phyloP scores from a whole-genome alignment of 2,113 vertebrate genomes.

The Pseudorhombus dupliciocellatus region DNA sequence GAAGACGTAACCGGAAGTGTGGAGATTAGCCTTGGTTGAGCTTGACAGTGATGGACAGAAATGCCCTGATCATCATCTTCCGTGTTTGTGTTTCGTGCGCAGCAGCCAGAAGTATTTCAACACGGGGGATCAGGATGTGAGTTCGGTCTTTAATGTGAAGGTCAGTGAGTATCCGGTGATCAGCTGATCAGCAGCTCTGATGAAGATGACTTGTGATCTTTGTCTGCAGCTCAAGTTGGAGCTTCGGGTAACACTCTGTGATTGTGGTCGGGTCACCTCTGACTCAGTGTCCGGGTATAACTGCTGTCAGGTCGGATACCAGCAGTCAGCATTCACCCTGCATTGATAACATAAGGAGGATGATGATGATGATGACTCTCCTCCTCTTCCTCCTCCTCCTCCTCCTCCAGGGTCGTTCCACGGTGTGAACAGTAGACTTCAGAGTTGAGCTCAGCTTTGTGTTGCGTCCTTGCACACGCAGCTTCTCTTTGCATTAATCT shows the following conservation, averaged over 20 bases:
- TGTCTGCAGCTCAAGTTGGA: background rate
- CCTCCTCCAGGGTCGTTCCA: background rate
- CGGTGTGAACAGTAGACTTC: background rate
- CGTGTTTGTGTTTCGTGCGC: slow-evolving; percentile 67
- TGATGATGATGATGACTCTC: background rate
- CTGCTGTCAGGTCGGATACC: background rate
- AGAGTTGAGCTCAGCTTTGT: too few species aligned
- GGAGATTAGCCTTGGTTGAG: accelerated
- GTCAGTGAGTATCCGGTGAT: background rate
- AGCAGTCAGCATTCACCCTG: slow-evolving; percentile 58
- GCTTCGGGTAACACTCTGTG: background rate
- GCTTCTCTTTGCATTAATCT: background rate
- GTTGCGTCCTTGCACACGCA: background rate
- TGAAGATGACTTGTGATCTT: too few species aligned
- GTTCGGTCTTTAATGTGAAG: background rate
- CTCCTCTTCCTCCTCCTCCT: background rate
- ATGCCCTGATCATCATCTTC: slow-evolving; percentile 53
- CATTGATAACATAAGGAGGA: background rate
- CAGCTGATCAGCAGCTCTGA: background rate
- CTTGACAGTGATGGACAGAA: slow-evolving; percentile 31
- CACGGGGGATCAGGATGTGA: background rate
- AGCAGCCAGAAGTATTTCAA: slow-evolving; percentile 50
- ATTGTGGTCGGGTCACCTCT: background rate
- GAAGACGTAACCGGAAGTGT: slow-evolving; percentile 38
- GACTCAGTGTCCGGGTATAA: background rate